Evolutionary conservation across 37 sponge, comb jelly and placozoan genomes (phyloP).

Genomic region (Lycopodina hypogea): DNA sequence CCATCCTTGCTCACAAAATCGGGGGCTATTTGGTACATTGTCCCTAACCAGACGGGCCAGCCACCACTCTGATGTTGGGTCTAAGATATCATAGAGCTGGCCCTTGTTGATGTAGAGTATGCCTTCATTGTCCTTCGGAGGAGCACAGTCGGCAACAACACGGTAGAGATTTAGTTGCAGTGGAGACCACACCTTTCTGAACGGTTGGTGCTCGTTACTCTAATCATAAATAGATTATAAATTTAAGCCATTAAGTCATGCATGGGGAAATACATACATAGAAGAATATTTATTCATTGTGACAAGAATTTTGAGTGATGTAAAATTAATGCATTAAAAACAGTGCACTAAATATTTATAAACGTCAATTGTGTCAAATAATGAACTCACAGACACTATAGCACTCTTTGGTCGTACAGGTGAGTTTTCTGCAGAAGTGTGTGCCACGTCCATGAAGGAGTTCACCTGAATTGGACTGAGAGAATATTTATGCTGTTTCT

Average conservation of each 20-base stretch:
- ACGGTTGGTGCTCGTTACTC: neutral
- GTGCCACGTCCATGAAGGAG: no score
- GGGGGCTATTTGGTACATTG: neutral
- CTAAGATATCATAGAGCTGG: slow-evolving; percentile 57
- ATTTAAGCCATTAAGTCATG: neutral
- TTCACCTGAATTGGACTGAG: neutral
- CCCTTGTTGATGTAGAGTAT: slow-evolving; percentile 52
- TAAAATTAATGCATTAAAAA: no score
- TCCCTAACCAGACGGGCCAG: slow-evolving; percentile 49
- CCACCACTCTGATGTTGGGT: slow-evolving; percentile 63
- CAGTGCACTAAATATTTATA: no score
- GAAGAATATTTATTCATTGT: no score
- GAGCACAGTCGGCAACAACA: slow-evolving; percentile 64
- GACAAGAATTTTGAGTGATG: no score
- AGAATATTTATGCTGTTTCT: no score
- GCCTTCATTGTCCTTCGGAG: slow-evolving; percentile 48
- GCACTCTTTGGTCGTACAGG: no score
- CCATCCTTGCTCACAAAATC: slow-evolving; percentile 51
- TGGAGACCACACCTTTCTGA: neutral
- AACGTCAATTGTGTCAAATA: no score
- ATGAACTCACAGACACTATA: no score
- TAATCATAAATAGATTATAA: neutral
- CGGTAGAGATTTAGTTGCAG: slow-evolving; percentile 36
- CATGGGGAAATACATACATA: neutral
- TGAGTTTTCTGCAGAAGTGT: no score